Percentiles rank a stretch among this genome's conserved stretches.
Conservation (phyloP, 2,797 vertebrate genomes). For the Dendrocincla tyrannina region DNA sequence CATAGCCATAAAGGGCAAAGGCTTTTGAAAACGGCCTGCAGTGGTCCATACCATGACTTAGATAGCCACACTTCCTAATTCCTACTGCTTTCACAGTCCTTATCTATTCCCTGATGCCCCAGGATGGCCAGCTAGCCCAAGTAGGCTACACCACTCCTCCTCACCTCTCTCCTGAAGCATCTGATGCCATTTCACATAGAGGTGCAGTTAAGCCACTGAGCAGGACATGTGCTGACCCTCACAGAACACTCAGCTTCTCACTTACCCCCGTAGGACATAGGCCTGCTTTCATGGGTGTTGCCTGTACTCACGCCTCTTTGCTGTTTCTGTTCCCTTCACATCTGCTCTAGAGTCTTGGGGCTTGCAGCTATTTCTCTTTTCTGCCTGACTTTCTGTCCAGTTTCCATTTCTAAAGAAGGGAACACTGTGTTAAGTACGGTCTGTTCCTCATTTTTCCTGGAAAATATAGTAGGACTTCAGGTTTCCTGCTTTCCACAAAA, state of each 20-base stretch:
- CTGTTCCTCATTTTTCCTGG: background rate
- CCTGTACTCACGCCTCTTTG: background rate
- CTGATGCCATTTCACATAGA: background rate
- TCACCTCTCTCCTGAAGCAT: background rate
- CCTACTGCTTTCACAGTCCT: background rate
- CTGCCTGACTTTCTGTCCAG: background rate
- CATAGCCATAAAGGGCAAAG: background rate
- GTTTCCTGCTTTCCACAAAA: background rate
- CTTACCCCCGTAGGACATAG: background rate
- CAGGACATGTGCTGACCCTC: background rate
- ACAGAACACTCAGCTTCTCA: background rate
- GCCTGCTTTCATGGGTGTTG: background rate
- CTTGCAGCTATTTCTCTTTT: background rate
- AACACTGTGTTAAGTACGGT: background rate
- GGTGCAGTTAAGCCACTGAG: background rate
- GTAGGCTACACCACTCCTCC: accelerated
- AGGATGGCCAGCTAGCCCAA: background rate
- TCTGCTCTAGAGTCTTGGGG: background rate
- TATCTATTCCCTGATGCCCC: background rate
- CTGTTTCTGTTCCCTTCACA: background rate
- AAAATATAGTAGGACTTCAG: background rate
- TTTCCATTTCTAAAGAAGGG: background rate
- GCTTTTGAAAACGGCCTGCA: background rate
- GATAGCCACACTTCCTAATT: background rate
- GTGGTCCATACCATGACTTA: background rate